Base-by-base conservation (phyloP, 2,888 invertebrate genomes). In the Trissolcus japonicus region DNA sequence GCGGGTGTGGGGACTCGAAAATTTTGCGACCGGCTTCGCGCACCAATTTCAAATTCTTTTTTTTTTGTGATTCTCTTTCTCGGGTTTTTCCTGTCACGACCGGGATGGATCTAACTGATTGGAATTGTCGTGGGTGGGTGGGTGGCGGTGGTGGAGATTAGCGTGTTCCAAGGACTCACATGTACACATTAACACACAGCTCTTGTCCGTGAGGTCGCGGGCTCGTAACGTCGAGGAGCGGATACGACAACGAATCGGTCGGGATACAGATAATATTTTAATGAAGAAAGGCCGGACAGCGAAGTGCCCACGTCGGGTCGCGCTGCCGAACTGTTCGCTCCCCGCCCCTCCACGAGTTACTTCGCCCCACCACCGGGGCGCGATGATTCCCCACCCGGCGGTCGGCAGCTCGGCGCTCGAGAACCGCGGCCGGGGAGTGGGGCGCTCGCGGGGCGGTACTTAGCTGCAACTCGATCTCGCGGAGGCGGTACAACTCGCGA, bases 251-350 rank as follows among this genome's bases (percentile, higher is more conserved):
- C 81, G 80, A 81, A 80, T 82, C 80, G 80, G 81, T 82, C 73
- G 78, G 81, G 82, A 81, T 82, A 83, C 80, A 85, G 85, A 84
- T 86, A 86, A 86, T 88, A 88, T 88, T 88, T 87, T 87, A 88
- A 88, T 88, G 86, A 88, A 86, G 86, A 87, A 88, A 88, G 86
- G 87, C 86, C 88, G 88, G 88, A 88, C 88, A 88, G 88, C 88
- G 88, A 88, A 88, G 88, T 88, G 87, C 88, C 88, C 88, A 86
- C 87, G 87, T 88, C 88, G 88, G 88, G 88, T 88, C 86, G 88
- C 88, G 87, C 88, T 87, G 88, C 88, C 87, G 87, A 89, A 89
- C 88, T 89, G 88, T 78, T 85, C 84, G 85, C 84, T 87, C 87
- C 87, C 88, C 88, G 88, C 88, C 88, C 88, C 87, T 86, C 87